These are phyloP conservation scores for Gymnothorax reevesii DNA, from an alignment of 2,797 vertebrate species.

Conservation along the genomic window DNA sequence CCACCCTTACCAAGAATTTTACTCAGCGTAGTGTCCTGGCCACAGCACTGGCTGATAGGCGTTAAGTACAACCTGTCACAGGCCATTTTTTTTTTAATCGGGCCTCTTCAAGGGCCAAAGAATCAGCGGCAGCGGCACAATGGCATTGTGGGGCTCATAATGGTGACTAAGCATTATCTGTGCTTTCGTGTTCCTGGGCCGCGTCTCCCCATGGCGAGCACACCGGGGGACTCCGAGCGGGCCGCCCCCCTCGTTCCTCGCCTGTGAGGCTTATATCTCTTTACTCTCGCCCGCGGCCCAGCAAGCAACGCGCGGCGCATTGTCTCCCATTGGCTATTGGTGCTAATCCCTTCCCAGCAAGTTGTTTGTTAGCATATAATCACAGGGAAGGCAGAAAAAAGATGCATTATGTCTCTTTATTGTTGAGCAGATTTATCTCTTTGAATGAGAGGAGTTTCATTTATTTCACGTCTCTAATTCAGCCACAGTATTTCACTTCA, in stretches of 20 bases:
- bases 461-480: constrained; percentile 61
- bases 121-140: constrained; percentile 16
- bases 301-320: constrained; percentile 59
- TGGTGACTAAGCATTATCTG: constrained; percentile 69
- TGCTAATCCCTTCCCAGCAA: constrained; percentile 73
- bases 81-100: constrained; percentile 55
- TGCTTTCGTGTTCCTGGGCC: constrained; percentile 55
- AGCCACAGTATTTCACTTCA: constrained; percentile 50
- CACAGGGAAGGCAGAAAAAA: constrained; percentile 72
- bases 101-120: background rate
- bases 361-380: constrained; percentile 77
- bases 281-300: constrained; percentile 68
- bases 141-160: constrained; percentile 58
- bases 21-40: constrained; percentile 82
- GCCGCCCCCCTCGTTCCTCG: constrained; percentile 67
- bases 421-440: constrained; percentile 54
- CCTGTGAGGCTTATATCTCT: constrained; percentile 61
- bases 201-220: constrained; percentile 58
- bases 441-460: constrained; percentile 65
- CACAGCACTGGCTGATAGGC: constrained; percentile 77
- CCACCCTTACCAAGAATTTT: constrained; percentile 71
- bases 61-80: constrained; percentile 79
- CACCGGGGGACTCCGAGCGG: constrained; percentile 61
- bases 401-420: constrained; percentile 63
- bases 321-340: constrained; percentile 78